Evolutionary conservation across 2,797 vertebrate species (phyloP).

Genomic region (Pseudocheirus occidentalis): DNA sequence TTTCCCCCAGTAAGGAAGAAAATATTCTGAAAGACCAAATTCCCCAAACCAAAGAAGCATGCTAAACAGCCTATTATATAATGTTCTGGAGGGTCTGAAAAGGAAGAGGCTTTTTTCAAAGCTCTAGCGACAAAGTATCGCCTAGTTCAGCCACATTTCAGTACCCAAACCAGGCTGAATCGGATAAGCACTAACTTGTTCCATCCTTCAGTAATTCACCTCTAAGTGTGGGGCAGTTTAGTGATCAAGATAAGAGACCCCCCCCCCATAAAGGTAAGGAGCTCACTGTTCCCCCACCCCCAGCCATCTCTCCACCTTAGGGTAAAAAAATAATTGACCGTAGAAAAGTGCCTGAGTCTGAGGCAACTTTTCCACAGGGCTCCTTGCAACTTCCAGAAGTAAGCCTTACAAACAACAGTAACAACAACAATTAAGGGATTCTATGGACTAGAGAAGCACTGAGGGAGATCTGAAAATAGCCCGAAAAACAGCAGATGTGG

Average conservation of each 20-base stretch:
- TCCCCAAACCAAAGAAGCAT: neutral
- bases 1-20: neutral
- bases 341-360: neutral
- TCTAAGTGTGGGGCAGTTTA: neutral
- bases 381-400: neutral
- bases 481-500: constrained; percentile 12
- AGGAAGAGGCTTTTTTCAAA: neutral
- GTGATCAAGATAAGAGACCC: neutral
- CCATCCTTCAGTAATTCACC: neutral
- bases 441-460: neutral
- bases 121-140: neutral
- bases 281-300: too few relatives aligned
- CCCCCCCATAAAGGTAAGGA: neutral
- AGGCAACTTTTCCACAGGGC: neutral
- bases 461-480: constrained; percentile 38
- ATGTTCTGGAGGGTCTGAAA: neutral
- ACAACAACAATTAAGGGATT: neutral
- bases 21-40: neutral
- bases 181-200: neutral
- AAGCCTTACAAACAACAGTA: neutral
- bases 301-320: neutral
- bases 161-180: neutral
- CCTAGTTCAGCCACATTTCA: neutral
- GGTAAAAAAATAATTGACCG: neutral
- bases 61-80: neutral